Conservation (phyloP, 2,113 vertebrate species). For the Grantiella picta region DNA sequence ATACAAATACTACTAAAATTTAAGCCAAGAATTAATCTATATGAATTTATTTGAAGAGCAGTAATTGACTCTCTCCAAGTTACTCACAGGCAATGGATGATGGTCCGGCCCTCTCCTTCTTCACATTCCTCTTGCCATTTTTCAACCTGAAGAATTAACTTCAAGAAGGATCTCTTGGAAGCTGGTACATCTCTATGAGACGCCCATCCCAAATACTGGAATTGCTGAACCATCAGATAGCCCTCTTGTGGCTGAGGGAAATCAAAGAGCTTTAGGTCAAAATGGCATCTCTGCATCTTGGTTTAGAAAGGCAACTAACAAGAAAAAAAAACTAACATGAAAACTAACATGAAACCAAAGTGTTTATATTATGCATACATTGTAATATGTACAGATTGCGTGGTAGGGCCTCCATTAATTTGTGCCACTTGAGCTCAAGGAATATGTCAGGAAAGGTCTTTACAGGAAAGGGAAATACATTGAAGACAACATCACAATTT, state of each 20-base stretch:
- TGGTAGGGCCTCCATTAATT: neutral
- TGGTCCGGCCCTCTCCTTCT: constrained; percentile 94
- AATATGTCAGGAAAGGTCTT: neutral
- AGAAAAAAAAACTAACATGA: neutral
- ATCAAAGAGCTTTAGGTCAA: neutral
- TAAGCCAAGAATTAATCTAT: neutral
- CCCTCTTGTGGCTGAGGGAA: constrained; percentile 91
- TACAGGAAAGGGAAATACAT: neutral
- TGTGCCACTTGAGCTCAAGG: neutral
- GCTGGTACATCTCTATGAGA: constrained; percentile 93
- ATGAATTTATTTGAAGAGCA: neutral
- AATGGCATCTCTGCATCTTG: neutral
- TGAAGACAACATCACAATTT: neutral
- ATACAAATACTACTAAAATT: neutral
- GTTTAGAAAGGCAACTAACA: neutral
- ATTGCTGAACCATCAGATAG: constrained; percentile 98
- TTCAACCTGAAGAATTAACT: constrained; percentile 96
- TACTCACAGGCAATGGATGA: constrained; percentile 97
- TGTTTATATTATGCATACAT: neutral
- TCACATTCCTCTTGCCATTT: constrained; percentile 99
- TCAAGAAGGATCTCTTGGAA: constrained; percentile 96
- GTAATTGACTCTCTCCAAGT: neutral
- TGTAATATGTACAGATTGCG: neutral
- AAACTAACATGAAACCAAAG: neutral
- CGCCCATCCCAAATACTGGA: constrained; percentile 97